Conservation (phyloP, 2,113 vertebrate species). For the Clarias batrachus region DNA sequence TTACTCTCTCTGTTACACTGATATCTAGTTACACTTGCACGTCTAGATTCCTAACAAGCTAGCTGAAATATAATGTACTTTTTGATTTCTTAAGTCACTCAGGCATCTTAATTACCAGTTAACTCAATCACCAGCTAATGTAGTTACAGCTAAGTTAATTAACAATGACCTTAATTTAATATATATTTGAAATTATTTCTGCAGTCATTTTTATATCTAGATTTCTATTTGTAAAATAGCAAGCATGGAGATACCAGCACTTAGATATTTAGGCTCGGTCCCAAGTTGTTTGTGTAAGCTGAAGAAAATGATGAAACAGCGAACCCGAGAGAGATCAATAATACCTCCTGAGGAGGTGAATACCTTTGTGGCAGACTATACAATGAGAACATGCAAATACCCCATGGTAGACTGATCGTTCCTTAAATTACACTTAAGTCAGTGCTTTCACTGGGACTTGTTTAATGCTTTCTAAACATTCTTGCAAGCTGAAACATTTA, state of each 20-base stretch:
- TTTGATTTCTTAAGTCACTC: not conserved
- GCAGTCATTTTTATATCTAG: not conserved
- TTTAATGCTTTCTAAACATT: not conserved
- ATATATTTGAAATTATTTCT: not conserved
- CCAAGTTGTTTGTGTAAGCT: not conserved
- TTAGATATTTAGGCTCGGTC: not conserved
- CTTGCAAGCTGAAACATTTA: not conserved
- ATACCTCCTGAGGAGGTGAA: not conserved
- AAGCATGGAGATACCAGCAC: not conserved
- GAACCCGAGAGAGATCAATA: not conserved
- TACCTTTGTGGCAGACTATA: not conserved
- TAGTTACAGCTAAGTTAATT: not conserved
- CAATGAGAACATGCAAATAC: not conserved
- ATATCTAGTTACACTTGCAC: not conserved
- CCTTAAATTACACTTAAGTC: not conserved
- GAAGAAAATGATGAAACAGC: not conserved
- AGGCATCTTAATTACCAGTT: not conserved
- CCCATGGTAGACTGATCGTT: not conserved
- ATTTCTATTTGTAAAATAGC: not conserved
- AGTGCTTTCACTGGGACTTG: not conserved
- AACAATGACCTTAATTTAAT: not conserved
- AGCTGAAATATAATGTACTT: not conserved
- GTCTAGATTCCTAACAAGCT: not conserved
- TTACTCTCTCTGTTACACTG: not conserved
- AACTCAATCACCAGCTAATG: not conserved